phyloP scores from a whole-genome alignment of 2,113 vertebrate species.

The Podocnemis expansa region DNA sequence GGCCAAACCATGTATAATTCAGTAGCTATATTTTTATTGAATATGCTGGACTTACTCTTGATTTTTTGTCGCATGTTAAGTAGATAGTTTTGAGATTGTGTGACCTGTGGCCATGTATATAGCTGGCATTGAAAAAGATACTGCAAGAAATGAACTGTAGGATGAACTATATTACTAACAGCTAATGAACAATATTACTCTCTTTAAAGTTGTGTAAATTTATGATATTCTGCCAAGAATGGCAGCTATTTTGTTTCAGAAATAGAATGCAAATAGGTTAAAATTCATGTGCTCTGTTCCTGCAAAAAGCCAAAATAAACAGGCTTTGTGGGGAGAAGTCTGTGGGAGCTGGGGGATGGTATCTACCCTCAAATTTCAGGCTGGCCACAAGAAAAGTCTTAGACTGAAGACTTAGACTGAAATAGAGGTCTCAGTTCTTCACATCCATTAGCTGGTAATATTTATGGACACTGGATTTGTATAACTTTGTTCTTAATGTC shows the following conservation, averaged over 20 bases:
- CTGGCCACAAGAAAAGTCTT: not conserved
- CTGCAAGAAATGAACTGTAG: not conserved
- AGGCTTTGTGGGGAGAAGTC: not conserved
- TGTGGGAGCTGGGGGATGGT: not conserved
- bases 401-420: not conserved
- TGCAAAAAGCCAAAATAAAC: not conserved
- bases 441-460: not conserved
- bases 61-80: not conserved
- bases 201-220: not conserved
- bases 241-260: not conserved
- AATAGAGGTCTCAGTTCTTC: not conserved
- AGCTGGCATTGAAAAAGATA: not conserved
- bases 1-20: not conserved
- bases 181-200: not conserved
- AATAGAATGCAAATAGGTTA: not conserved
- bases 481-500: not conserved
- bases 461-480: not conserved
- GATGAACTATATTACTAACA: not conserved
- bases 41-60: not conserved
- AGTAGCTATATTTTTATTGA: not conserved
- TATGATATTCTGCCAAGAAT: not conserved
- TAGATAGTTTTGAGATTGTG: not conserved
- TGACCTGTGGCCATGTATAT: not conserved
- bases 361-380: not conserved
- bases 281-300: not conserved